A percentile compares a stretch with the other conserved stretches of the same genome.
Evolutionary conservation across 2,888 invertebrate genomes (phyloP).

Genomic region (Parapristionchus giblindavisi): DNA sequence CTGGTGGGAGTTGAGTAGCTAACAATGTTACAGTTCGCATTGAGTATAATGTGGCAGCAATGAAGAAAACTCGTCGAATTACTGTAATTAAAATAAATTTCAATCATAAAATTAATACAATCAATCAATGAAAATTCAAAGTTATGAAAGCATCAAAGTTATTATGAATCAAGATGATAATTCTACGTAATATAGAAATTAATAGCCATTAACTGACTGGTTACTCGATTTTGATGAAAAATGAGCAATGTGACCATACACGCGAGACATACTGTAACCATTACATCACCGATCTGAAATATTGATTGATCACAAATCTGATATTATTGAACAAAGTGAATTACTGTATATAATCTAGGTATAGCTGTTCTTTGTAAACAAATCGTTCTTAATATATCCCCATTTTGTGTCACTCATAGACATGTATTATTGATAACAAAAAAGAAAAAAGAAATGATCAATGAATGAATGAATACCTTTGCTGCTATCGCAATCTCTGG

Average conservation of each 20-base stretch:
- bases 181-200: too few species aligned
- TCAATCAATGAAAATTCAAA: not conserved
- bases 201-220: slow-evolving; percentile 19
- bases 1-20: slow-evolving; percentile 58
- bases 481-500: slow-evolving; percentile 44
- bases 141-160: too few species aligned
- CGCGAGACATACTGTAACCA: slow-evolving; percentile 51
- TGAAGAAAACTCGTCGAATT: slow-evolving; percentile 51
- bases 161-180: too few species aligned
- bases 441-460: too few species aligned
- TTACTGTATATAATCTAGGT: too few species aligned
- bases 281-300: slow-evolving; percentile 53
- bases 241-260: slow-evolving; percentile 1
- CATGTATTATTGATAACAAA: too few species aligned
- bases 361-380: too few species aligned
- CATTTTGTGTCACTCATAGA: too few species aligned
- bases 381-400: too few species aligned
- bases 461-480: too few species aligned
- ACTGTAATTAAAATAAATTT: slow-evolving; percentile 33
- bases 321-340: too few species aligned
- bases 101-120: not conserved
- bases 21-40: slow-evolving; percentile 54
- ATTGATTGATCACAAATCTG: too few species aligned
- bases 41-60: slow-evolving; percentile 52
- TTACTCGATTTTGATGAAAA: slow-evolving; percentile 19